Base-by-base conservation (phyloP, 2,113 vertebrate genomes). In the Cisticola juncidis region DNA sequence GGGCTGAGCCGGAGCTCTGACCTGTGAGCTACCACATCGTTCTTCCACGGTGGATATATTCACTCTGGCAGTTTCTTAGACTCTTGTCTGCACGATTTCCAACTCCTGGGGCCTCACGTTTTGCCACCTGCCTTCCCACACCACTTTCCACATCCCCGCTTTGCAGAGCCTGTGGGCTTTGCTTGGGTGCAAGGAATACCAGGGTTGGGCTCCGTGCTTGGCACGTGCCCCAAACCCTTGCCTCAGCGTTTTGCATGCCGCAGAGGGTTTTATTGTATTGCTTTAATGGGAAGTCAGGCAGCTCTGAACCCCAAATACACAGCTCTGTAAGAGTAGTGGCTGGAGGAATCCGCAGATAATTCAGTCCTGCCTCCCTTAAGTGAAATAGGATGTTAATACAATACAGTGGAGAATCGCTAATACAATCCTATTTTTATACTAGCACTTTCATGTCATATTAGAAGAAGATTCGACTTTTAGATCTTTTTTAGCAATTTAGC, bases 401-500 rank as follows among this genome's bases (percentile, higher is more conserved):
- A 95, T 95, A 97, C 92, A 95, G 94, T 53, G 48, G 65, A 94
- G 96, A 97, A 81, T 94, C 95, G 64, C 94, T 96, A 98, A 97
- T 86, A 96, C 86, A 95, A 91, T 93, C 88, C 96, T 97, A 82
- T 96, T 94, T 97, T 97, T 97, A 93, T 92, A 94, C 88, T 58
- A 76, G 88, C 72, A 96, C 73, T 83, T 90, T 81, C 92, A 81
- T 97, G 93, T 95, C 91, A 97, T 94, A 94, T 89, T 97, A 97
- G 95, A 96, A 95, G 93, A 94, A 97, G 79, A 95, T 97, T 98
- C 94, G 90, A 97, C 93, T 97, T 97, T 97, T 96, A 98, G 92
- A 96, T 96, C 93, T 96, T 97, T 95, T 97, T 97, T 95, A 96
- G 84, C 91, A 97, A 95, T 97, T 97, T 97, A 98, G 92, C 87